phyloP scores from a whole-genome alignment of 2,113 vertebrate species.

The Speoplatyrhinus poulsoni region DNA sequence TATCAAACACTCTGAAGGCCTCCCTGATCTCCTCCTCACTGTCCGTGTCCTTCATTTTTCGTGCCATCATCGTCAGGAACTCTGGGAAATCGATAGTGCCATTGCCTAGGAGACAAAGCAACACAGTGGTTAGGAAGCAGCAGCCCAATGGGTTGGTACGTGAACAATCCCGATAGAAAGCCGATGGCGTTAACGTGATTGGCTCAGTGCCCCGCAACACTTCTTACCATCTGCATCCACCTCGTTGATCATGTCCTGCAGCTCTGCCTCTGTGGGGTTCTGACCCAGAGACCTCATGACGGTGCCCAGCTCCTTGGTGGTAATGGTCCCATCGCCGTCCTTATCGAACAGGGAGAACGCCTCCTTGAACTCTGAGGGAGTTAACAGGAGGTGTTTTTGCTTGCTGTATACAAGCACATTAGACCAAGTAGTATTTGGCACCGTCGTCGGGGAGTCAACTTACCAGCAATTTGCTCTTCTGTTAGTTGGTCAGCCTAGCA shows the following conservation, averaged over 20 bases:
- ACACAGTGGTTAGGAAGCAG: background rate
- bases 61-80: slow-evolving; percentile 99
- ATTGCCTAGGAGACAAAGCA: slow-evolving; percentile 80
- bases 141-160: background rate
- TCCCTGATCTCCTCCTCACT: slow-evolving; percentile 98
- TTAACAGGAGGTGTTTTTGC: background rate
- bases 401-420: background rate
- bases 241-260: slow-evolving; percentile 99
- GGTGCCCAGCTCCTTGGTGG: slow-evolving; percentile 96
- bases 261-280: slow-evolving; percentile 94
- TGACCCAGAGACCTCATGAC: slow-evolving; percentile 98
- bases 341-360: slow-evolving; percentile 99
- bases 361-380: slow-evolving; percentile 93
- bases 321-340: slow-evolving; percentile 97
- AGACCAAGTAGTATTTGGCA: background rate
- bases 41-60: slow-evolving; percentile 99
- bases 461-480: slow-evolving; percentile 98
- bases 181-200: background rate
- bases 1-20: slow-evolving; percentile 98
- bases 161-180: background rate
- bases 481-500: slow-evolving; percentile 95
- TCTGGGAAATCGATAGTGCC: slow-evolving; percentile 98
- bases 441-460: slow-evolving; percentile 31
- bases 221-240: slow-evolving; percentile 92
- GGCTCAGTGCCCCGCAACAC: background rate